phyloP scores from a whole-genome alignment of 2,888 invertebrate species.

The Cheilosia vulpina region DNA sequence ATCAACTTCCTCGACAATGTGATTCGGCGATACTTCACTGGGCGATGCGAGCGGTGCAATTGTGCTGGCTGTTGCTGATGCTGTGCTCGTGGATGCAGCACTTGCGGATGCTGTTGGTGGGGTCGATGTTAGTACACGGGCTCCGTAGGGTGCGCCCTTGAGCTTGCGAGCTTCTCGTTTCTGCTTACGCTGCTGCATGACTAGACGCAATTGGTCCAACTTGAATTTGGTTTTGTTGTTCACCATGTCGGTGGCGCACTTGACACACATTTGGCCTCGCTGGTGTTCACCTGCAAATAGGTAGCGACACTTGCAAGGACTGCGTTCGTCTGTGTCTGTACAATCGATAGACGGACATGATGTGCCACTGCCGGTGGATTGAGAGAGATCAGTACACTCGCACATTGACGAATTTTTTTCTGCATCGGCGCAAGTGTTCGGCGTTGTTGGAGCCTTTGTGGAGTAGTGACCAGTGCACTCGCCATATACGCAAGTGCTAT shows the following conservation, averaged over 20 bases:
- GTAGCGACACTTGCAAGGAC: slow-evolving; percentile 80
- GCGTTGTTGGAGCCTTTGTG: slow-evolving; percentile 46
- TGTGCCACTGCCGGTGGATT: slow-evolving; percentile 66
- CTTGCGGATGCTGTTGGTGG: slow-evolving; percentile 31
- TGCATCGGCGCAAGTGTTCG: slow-evolving; percentile 73
- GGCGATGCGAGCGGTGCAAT: slow-evolving; percentile 77
- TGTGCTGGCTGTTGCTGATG: slow-evolving; percentile 71
- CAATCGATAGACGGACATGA: slow-evolving; percentile 57
- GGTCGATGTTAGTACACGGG: slow-evolving; percentile 76
- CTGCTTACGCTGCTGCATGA: slow-evolving; percentile 95
- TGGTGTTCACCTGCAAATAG: slow-evolving; percentile 76
- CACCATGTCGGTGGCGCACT: slow-evolving; percentile 87
- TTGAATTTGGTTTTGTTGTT: slow-evolving; percentile 93
- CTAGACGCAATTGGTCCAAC: slow-evolving; percentile 92
- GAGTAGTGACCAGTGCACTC: slow-evolving; percentile 83
- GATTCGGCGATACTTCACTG: slow-evolving; percentile 82
- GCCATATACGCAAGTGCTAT: slow-evolving; percentile 82
- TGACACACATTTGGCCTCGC: slow-evolving; percentile 81
- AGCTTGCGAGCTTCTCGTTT: slow-evolving; percentile 91
- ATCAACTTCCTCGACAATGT: slow-evolving; percentile 83
- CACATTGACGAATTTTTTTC: slow-evolving; percentile 73
- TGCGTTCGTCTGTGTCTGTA: slow-evolving; percentile 74
- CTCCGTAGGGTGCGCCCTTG: slow-evolving; percentile 87
- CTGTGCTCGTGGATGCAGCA: slow-evolving; percentile 66
- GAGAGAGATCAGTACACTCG: slow-evolving; percentile 79